Evolutionary conservation across 2,888 invertebrate species (phyloP).

Genomic region (Balanococcus diminutus): DNA sequence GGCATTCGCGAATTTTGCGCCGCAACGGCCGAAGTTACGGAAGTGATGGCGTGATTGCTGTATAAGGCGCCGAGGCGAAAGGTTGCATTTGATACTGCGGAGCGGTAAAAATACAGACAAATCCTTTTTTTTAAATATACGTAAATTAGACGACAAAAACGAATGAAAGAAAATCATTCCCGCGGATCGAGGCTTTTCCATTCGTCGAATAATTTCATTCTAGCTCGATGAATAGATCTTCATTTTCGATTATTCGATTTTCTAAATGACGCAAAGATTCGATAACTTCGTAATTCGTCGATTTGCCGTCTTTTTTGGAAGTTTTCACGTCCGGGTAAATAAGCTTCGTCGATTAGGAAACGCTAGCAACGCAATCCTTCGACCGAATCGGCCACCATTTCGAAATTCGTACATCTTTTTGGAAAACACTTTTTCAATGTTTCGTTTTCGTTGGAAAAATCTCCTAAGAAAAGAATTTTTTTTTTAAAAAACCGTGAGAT

Average conservation of each 20-base stretch:
- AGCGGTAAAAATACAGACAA: background rate
- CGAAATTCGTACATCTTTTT: slow-evolving; percentile 60
- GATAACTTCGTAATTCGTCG: slow-evolving; percentile 59
- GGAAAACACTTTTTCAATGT: slow-evolving; percentile 4
- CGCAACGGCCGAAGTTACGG: too few relatives aligned
- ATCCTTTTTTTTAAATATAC: background rate
- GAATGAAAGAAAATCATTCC: background rate
- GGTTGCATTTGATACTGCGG: slow-evolving; percentile 3
- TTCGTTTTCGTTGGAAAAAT: background rate
- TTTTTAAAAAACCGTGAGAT: too few relatives aligned
- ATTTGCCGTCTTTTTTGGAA: slow-evolving; percentile 52
- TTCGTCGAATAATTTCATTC: slow-evolving; percentile 64
- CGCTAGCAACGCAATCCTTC: slow-evolving; percentile 62
- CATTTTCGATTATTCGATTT: slow-evolving; percentile 63
- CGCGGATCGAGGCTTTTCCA: slow-evolving; percentile 58
- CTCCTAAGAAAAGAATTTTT: too few relatives aligned
- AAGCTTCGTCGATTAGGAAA: slow-evolving; percentile 60
- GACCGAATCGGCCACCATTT: slow-evolving; percentile 64
- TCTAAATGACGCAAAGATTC: slow-evolving; percentile 62
- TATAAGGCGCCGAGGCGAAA: background rate
- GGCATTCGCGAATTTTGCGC: background rate
- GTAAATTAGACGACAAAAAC: background rate
- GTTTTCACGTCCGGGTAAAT: slow-evolving; percentile 53
- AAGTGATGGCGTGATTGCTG: background rate
- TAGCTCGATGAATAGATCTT: slow-evolving; percentile 62